Evolutionary conservation across 1,140 invertebrate genomes (phyloP), one percentile per base, ranked within the genome.

Genomic region (Lepidotrigona ventralis): DNA sequence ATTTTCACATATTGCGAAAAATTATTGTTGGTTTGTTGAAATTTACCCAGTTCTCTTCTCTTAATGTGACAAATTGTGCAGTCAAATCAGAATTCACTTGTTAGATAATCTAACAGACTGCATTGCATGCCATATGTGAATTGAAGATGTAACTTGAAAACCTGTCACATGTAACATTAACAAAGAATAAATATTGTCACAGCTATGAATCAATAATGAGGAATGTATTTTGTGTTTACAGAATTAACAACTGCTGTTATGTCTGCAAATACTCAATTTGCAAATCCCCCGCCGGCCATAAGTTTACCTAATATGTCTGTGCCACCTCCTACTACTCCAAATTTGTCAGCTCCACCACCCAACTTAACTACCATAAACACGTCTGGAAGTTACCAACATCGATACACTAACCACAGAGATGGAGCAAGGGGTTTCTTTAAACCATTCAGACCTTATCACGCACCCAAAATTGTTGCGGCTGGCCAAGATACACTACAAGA

Each of bases 401-500:
- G 93, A 6, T 94, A 92, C 76, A 75, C 89, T 0, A 94, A 93
- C 81, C 92, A 94, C 14, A 90, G 93, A 74, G 94, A 94, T 11
- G 87, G 89, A 15, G 91, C 89, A 74, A 87, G 93, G 33, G 92
- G 92, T 6, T 94, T 94, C 76, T 95, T 94, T 74, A 94, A 94
- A 76, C 94, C 94, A 2, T 94, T 95, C 68, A 91, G 94, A 85
- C 94, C 94, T 39, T 95, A 94, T 86, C 94, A 94, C 63, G 93
- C 94, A 12, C 94, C 94, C 0, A 94, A 94, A 89, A 84, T 93
- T 54, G 92, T 94, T 15, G 87, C 93, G 15, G 92, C 92, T 15
- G 88, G 90, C 26, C 93, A 93, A 72, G 94, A 94, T 74, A 88
- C 85, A 14, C 79, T 94, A 15, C 95, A 97, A 89, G 96, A 97